phyloP scores from a whole-genome alignment of 2,113 vertebrate genomes.

The Ctenomys sociabilis region DNA sequence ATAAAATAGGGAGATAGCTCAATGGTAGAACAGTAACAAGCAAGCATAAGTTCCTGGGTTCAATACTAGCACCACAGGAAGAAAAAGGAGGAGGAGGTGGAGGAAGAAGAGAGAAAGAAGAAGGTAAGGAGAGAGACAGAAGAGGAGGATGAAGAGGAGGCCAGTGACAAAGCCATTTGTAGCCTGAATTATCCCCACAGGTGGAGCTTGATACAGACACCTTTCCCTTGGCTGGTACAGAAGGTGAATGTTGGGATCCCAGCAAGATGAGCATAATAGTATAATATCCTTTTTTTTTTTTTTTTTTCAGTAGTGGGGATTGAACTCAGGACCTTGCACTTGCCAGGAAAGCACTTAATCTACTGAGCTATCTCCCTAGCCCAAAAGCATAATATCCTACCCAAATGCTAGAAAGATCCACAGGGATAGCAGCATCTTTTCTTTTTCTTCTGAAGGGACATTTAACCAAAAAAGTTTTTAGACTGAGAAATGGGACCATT shows the following conservation, averaged over 20 bases:
- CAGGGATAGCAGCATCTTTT: background rate
- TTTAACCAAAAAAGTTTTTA: background rate
- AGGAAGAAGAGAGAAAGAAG: background rate
- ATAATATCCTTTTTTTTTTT: background rate
- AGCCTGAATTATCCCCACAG: background rate
- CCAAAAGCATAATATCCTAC: background rate
- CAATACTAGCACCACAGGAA: background rate
- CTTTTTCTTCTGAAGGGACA: background rate
- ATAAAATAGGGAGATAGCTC: background rate
- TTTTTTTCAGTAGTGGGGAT: too few species aligned
- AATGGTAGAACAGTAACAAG: background rate
- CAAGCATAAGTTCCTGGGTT: background rate
- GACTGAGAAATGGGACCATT: background rate
- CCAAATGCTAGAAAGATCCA: background rate
- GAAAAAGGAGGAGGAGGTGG: background rate
- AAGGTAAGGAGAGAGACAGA: background rate
- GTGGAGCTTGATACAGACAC: background rate
- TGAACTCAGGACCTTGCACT: too few species aligned
- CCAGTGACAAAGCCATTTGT: rapidly evolving
- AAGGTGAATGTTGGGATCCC: background rate
- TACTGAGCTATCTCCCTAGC: too few species aligned
- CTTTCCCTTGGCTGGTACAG: background rate
- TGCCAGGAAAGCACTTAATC: too few species aligned
- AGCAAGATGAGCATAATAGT: background rate
- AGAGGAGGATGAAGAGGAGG: background rate